Conservation (phyloP, 1,140 invertebrate genomes). For the Drosophila nasuta region DNA sequence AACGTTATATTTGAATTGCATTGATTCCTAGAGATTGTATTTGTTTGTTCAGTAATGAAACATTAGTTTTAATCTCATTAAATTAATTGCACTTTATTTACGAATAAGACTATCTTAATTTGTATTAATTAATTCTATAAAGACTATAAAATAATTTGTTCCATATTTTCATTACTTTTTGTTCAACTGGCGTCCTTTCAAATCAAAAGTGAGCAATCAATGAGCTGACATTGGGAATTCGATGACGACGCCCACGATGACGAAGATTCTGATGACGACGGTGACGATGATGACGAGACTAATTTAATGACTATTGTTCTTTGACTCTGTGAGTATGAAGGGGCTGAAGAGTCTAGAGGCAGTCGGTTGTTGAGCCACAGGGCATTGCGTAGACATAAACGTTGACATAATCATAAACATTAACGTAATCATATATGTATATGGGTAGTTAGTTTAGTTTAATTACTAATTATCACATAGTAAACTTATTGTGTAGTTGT, state of each 20-base stretch:
- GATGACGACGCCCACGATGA: slow-evolving; percentile 20
- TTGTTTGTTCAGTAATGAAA: neutral
- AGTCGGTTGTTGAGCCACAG: neutral
- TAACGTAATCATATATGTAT: slow-evolving; percentile 16
- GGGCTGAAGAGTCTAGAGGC: neutral
- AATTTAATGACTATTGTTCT: slow-evolving; percentile 79
- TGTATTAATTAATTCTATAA: slow-evolving; percentile 30
- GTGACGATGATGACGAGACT: slow-evolving; percentile 42
- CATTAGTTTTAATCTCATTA: slow-evolving; percentile 18
- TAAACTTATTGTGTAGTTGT: slow-evolving; percentile 68
- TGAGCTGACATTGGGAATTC: neutral
- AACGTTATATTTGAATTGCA: neutral
- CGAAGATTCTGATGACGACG: slow-evolving; percentile 20
- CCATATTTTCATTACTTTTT: slow-evolving; percentile 29
- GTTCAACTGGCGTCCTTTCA: slow-evolving; percentile 9
- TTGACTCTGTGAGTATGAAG: slow-evolving; percentile 57
- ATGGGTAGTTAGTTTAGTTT: slow-evolving; percentile 41
- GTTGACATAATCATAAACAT: slow-evolving; percentile 13
- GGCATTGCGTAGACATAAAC: slow-evolving; percentile 15
- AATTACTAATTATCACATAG: slow-evolving; percentile 80
- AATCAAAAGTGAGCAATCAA: neutral
- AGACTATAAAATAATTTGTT: slow-evolving; percentile 65
- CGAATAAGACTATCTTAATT: slow-evolving; percentile 18
- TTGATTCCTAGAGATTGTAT: neutral
- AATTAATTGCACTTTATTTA: slow-evolving; percentile 69